A percentile compares a stretch with the other conserved stretches of the same genome.
Evolutionary conservation across 2,797 vertebrate genomes (phyloP).

Genomic region (Myripristis jacobus): DNA sequence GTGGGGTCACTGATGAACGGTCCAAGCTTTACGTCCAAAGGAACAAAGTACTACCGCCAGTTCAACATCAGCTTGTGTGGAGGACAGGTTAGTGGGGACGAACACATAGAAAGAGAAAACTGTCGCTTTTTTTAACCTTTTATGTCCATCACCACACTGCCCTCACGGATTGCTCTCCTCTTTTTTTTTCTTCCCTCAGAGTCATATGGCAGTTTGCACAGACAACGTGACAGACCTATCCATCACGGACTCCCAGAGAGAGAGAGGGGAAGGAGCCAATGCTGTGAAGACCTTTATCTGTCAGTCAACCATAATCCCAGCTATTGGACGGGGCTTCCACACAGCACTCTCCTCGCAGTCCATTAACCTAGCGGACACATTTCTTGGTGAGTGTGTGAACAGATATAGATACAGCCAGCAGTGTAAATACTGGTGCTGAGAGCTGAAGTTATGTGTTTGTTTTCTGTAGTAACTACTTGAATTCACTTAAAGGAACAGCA

Average conservation of each 20-base stretch:
- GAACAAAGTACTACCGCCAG: slow-evolving; percentile 96
- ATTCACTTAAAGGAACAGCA: too few relatives aligned
- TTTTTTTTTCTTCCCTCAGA: slow-evolving; percentile 70
- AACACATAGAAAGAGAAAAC: neutral
- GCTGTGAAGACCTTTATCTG: slow-evolving; percentile 93
- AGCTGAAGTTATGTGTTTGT: slow-evolving; percentile 7
- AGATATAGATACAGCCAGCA: neutral
- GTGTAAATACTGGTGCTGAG: too few relatives aligned
- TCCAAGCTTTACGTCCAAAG: slow-evolving; percentile 96
- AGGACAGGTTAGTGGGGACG: slow-evolving; percentile 82
- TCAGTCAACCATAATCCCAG: slow-evolving; percentile 96
- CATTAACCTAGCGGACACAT: slow-evolving; percentile 93
- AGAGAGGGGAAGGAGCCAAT: slow-evolving; percentile 88
- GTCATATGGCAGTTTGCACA: slow-evolving; percentile 87
- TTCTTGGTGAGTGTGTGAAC: slow-evolving; percentile 86
- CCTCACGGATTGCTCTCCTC: neutral
- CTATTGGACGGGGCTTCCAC: slow-evolving; percentile 93
- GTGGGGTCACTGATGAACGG: slow-evolving; percentile 91
- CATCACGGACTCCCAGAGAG: slow-evolving; percentile 85
- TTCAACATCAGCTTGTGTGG: slow-evolving; percentile 98
- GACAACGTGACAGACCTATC: slow-evolving; percentile 96
- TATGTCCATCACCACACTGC: neutral
- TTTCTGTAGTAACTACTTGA: neutral
- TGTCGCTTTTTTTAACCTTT: neutral
- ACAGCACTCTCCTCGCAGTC: slow-evolving; percentile 94